Conservation (phyloP, 1,140 invertebrate genomes). For the Bilobella aurantiaca region DNA sequence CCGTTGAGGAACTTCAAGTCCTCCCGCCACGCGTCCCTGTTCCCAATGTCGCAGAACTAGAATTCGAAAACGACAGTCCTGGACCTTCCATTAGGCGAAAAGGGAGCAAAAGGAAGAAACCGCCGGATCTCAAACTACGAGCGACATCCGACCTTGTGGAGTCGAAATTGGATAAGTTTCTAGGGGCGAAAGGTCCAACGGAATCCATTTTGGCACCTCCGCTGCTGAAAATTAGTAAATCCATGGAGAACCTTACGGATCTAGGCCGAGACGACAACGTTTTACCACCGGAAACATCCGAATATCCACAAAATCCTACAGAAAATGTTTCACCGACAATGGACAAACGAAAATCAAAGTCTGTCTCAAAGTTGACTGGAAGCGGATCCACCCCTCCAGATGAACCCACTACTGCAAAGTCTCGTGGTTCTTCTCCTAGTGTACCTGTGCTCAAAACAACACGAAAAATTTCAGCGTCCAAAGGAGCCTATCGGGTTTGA, state of each 20-base stretch:
- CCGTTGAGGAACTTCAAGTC: background rate
- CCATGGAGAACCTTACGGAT: background rate
- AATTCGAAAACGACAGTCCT: background rate
- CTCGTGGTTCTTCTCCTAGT: too few relatives aligned
- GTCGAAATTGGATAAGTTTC: conserved; percentile 21
- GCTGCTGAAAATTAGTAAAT: background rate
- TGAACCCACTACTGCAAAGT: too few relatives aligned
- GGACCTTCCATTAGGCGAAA: background rate
- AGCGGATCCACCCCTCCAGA: too few relatives aligned
- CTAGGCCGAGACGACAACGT: too few relatives aligned
- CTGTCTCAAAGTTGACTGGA: too few relatives aligned
- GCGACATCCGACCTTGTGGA: conserved; percentile 21
- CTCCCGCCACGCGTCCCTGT: background rate
- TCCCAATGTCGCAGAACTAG: background rate
- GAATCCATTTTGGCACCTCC: background rate
- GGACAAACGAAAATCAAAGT: too few relatives aligned
- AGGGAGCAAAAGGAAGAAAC: conserved; percentile 12
- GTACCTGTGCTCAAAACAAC: too few relatives aligned
- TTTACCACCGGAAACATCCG: too few relatives aligned
- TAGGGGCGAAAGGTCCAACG: conserved; percentile 8
- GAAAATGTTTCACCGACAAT: background rate
- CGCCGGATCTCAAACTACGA: background rate
- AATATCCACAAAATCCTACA: too few relatives aligned
- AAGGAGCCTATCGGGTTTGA: too few relatives aligned
- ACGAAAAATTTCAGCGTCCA: too few relatives aligned